Conservation (phyloP, 2,797 vertebrate genomes). For the Moxostoma hubbsi region DNA sequence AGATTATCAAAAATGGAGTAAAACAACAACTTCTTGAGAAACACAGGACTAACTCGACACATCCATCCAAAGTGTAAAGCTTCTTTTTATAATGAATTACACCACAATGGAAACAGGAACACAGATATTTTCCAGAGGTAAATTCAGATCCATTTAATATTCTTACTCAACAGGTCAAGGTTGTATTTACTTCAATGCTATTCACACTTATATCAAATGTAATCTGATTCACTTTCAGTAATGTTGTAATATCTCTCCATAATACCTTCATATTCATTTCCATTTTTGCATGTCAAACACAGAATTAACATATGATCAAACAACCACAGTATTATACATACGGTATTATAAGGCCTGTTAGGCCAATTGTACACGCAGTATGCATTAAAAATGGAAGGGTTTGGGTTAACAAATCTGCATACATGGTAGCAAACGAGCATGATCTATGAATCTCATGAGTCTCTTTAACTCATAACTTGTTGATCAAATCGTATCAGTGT, state of each 20-base stretch:
- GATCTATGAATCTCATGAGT: too few relatives aligned
- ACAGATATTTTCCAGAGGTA: neutral
- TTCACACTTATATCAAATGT: neutral
- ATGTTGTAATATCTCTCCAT: neutral
- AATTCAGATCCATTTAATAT: neutral
- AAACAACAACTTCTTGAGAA: neutral
- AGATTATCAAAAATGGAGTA: too few relatives aligned
- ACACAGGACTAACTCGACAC: neutral
- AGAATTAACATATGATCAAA: too few relatives aligned
- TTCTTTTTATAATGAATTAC: neutral
- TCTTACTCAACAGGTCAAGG: neutral
- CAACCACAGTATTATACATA: neutral
- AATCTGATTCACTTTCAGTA: neutral
- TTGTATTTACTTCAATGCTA: neutral
- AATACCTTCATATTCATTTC: neutral
- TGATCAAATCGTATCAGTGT: too few relatives aligned
- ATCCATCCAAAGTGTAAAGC: neutral
- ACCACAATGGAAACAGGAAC: neutral
- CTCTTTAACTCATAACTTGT: too few relatives aligned
- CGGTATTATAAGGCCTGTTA: too few relatives aligned
- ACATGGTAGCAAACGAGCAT: conserved; percentile 30
- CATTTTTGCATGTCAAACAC: too few relatives aligned
- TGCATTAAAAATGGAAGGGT: neutral
- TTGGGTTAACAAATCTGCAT: conserved; percentile 7
- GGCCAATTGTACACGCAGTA: too few relatives aligned